phyloP scores from a whole-genome alignment of 1,140 invertebrate genomes.

The Leptinotarsa defecta region DNA sequence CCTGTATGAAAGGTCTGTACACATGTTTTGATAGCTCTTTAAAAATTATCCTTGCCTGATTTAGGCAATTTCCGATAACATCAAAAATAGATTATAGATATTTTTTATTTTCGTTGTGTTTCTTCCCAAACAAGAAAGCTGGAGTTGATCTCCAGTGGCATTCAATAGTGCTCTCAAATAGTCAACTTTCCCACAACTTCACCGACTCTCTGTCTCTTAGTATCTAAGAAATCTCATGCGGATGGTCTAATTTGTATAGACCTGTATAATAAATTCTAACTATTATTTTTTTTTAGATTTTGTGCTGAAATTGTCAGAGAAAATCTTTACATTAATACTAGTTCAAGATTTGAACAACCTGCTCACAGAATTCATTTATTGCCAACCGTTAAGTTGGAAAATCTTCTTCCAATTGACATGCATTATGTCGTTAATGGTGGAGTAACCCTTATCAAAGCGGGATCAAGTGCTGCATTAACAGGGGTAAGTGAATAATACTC shows the following conservation, averaged over 20 bases:
- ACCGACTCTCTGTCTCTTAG: too few species aligned
- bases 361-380: slow-evolving; percentile 85
- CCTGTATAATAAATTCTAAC: background rate
- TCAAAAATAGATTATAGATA: too few species aligned
- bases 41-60: too few species aligned
- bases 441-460: slow-evolving; percentile 66
- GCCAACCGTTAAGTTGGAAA: slow-evolving; percentile 80
- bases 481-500: slow-evolving; percentile 37
- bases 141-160: too few species aligned
- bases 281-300: slow-evolving; percentile 63
- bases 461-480: slow-evolving; percentile 44
- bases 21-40: too few species aligned
- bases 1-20: too few species aligned
- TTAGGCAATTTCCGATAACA: too few species aligned
- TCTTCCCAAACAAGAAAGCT: too few species aligned
- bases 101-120: background rate
- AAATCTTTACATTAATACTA: slow-evolving; percentile 73
- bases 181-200: too few species aligned
- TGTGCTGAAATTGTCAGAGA: slow-evolving; percentile 79
- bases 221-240: too few species aligned
- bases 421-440: slow-evolving; percentile 63
- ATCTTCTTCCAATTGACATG: slow-evolving; percentile 77
- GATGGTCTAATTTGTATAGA: too few species aligned
- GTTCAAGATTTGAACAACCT: slow-evolving; percentile 62
- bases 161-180: too few species aligned